A percentile compares a stretch with the other conserved stretches of the same genome.
Conservation (phyloP, 2,113 vertebrate species). For the Arizona elegans region DNA sequence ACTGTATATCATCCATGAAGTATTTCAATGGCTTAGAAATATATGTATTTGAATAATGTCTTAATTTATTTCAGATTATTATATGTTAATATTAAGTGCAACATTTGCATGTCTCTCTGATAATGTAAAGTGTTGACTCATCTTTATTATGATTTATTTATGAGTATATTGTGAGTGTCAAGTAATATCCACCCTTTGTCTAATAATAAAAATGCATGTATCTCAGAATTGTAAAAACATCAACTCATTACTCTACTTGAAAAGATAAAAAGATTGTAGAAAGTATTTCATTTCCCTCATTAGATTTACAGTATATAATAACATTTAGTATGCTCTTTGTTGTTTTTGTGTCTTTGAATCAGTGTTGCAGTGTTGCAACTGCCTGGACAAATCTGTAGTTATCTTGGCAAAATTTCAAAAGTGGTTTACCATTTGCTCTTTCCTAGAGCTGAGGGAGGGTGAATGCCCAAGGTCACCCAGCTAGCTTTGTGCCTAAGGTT, state of each 20-base stretch:
- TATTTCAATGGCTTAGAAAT: neutral
- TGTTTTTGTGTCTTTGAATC: neutral
- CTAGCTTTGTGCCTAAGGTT: neutral
- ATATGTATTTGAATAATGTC: neutral
- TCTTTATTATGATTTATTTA: neutral
- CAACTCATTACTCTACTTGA: neutral
- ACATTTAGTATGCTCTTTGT: neutral
- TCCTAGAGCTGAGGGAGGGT: neutral
- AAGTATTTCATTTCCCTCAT: neutral
- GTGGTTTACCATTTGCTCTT: neutral
- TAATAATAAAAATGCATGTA: neutral
- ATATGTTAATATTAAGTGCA: constrained; percentile 2
- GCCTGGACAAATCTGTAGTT: neutral
- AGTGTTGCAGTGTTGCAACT: neutral
- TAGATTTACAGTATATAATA: neutral
- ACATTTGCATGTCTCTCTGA: neutral
- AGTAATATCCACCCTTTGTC: neutral
- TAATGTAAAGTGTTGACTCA: neutral
- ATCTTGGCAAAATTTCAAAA: neutral
- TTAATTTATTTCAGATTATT: constrained; percentile 16
- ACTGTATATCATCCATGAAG: neutral
- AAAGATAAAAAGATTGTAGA: neutral
- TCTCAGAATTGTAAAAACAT: neutral
- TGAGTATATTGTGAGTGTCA: neutral
- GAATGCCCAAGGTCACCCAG: neutral